Conservation (phyloP, 1,140 invertebrate species). For the Pseudomyrmex concolor region DNA sequence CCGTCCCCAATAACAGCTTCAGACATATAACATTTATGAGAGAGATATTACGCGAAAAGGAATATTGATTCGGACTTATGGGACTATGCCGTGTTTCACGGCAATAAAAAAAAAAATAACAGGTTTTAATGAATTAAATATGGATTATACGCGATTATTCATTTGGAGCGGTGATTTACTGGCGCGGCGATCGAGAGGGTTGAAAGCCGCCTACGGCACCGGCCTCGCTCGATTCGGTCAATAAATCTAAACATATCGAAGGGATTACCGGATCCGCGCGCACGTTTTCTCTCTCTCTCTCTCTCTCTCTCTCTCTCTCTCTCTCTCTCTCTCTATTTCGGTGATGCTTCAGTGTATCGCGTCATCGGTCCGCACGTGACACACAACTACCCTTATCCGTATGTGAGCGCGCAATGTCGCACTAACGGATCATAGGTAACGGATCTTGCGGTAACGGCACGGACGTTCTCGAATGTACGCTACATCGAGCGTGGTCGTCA, state of each 20-base stretch:
- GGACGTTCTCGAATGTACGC: conserved; percentile 80
- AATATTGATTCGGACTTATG: background rate
- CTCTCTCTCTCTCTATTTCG: conserved; percentile 12
- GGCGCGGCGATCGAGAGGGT: background rate
- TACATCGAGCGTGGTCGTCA: conserved; percentile 74
- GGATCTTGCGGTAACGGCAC: conserved; percentile 63
- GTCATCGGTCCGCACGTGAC: conserved; percentile 66
- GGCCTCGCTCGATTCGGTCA: conserved; percentile 27
- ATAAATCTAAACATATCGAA: conserved; percentile 61
- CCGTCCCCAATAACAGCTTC: no score
- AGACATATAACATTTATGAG: no score
- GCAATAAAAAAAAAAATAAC: background rate
- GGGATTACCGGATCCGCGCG: conserved; percentile 44
- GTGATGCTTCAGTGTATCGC: conserved; percentile 16
- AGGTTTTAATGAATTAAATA: conserved; percentile 1
- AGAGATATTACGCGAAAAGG: background rate
- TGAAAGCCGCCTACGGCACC: conserved; percentile 6
- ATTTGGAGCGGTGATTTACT: conserved; percentile 15
- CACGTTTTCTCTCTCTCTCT: conserved; percentile 9
- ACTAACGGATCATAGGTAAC: conserved; percentile 75
- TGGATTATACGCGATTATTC: conserved; percentile 28
- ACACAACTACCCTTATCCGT: conserved; percentile 46
- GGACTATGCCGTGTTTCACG: no score
- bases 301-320: conserved; percentile 21
- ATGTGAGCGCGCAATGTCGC: conserved; percentile 60